Base-by-base conservation (phyloP, 2,888 invertebrate species). In the Gastracanthus pulcherrimus region DNA sequence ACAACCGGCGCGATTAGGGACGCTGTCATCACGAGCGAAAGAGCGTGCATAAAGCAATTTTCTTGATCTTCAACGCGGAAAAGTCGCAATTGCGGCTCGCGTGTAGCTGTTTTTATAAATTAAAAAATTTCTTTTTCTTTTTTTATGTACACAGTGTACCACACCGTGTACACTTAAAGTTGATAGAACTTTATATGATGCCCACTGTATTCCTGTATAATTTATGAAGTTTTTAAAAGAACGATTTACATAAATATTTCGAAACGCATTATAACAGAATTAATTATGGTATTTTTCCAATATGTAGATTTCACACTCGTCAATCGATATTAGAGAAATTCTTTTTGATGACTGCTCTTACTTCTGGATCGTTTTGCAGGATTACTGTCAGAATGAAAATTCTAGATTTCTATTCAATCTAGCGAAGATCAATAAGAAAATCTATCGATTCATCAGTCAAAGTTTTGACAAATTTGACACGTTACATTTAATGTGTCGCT, bases 381-480 rank as follows among this genome's bases (percentile, higher is more conserved):
- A 58, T 58, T 5, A 58, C 23, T 26, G 29, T 29, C 29, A 29
- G 26, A 58, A 58, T 3, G 41, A 7, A 4, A 16, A 41, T 41
- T 16, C 16, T 11, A 41, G 16, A 41, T 41, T 41, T 41, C 41
- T 41, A 16, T 7, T 41, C 45, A n/a, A 45, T 45, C 45, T 13
- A 16, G 16, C n/a, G n/a, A 45, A n/a, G 45, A 45, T 45, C 45
- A 45, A 45, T n/a, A 45, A n/a, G 45, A 3, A 45, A 45, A 45
- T 45, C 16, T n/a, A 13, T 2, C 45, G 45, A 45, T 45, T 16
- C 16, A 13, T 3, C 41, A 0, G 4, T 2, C 51, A 9, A 55
- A 55, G 26, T 58, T 67, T 67, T n/a, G 67, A 76, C 55, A 41
- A 76, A 34, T 36, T 51, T 51, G 51, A 66, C 55, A 38, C 3